Base-by-base conservation (phyloP, 2,797 vertebrate species). In the Lateolabrax maculatus region DNA sequence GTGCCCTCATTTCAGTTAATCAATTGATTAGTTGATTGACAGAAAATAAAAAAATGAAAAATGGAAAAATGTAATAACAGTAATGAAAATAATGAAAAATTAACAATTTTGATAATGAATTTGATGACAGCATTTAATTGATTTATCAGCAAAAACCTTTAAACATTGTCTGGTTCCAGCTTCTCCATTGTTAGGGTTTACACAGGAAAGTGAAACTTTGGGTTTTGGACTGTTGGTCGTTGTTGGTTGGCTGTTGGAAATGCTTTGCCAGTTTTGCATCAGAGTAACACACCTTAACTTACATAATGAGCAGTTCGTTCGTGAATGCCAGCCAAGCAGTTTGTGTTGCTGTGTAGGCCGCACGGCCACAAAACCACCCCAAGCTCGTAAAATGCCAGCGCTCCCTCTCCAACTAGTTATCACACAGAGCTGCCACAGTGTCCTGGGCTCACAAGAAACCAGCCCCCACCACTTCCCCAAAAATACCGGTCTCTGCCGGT, bases 401-500 rank as follows among this genome's bases (percentile, higher is more conserved):
- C 61, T 71, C 25, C 60, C 73, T 68, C 55, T 49, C 23, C 29
- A 52, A 60, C 60, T 62, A 72, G 51, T 83, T 79, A 75, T 79
- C 57, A 39, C 10, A 49, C 51, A 77, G 58, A 16, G 66, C 79
- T 81, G 60, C 62, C 69, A 29, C 64, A 27, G 73, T 4, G 55
- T 72, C 43, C 51, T 4, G 5, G n/a, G 46, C 36, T 69, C 27
- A 51, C 37, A 29, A 66, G 34, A 75, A 74, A 65, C 55, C 77
- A 68, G 6, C 62, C 70, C 57, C 85, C 48, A 52, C 63, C 63
- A 58, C 66, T 72, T 82, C 69, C 52, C 61, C 56, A 67, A 53
- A 71, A 51, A 86, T 77, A 73, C 84, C 21, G 16, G 83, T 85
- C 56, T 77, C 18, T 37, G 52, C 81, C 46, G 79, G 71, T 83